These are phyloP conservation scores for Clarias batrachus DNA, from an alignment of 2,113 vertebrate genomes.

Conservation along the genomic window DNA sequence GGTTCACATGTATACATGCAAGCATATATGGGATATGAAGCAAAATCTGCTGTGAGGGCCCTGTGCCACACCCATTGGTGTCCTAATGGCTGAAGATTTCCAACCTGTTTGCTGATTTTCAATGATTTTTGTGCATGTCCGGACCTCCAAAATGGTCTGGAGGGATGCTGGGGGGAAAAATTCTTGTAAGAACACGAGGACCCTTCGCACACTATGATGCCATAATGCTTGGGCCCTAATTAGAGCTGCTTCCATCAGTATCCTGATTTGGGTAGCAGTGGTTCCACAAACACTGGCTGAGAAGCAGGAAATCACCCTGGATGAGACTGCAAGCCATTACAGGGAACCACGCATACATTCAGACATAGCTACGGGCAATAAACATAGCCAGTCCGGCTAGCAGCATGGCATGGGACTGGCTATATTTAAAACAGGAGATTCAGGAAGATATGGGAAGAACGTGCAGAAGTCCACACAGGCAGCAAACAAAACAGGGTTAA, in stretches of 20 bases:
- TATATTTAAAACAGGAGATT: not conserved
- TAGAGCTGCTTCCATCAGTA: not conserved
- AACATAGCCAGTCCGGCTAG: not conserved
- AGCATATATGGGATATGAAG: no score
- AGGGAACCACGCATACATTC: not conserved
- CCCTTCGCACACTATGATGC: no score
- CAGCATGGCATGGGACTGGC: not conserved
- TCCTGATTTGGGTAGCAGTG: not conserved
- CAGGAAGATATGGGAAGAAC: not conserved
- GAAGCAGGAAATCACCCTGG: not conserved
- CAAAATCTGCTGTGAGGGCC: no score
- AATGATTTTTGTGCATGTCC: no score
- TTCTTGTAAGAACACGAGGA: no score
- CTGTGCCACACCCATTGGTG: no score
- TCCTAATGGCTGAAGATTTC: no score
- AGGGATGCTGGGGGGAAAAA: no score
- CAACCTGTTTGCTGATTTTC: no score
- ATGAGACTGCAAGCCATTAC: not conserved
- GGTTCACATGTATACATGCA: no score
- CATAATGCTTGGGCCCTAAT: not conserved
- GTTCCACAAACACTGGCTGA: not conserved
- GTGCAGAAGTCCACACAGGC: not conserved
- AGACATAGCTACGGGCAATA: not conserved
- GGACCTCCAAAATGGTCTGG: no score
- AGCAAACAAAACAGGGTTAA: not conserved